phyloP scores from a whole-genome alignment of 1,140 invertebrate species.

The Cyrtorhinus lividipennis region DNA sequence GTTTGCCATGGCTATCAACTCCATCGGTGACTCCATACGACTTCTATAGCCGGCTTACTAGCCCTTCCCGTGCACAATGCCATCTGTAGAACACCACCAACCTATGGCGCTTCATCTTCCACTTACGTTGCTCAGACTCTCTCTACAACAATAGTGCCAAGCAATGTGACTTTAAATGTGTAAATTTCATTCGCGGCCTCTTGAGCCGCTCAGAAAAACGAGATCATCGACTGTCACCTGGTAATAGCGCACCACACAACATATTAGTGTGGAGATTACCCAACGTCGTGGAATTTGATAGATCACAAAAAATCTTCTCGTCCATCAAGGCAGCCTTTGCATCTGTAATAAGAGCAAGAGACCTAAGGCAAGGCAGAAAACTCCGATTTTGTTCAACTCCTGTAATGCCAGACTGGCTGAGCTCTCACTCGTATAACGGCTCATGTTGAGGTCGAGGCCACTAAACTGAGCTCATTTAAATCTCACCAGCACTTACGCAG shows the following conservation, averaged over 20 bases:
- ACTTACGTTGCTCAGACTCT: too few relatives aligned
- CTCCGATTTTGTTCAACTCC: too few relatives aligned
- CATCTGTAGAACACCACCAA: constrained; percentile 43
- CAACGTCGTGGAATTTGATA: not conserved
- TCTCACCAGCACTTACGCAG: too few relatives aligned
- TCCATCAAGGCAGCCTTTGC: too few relatives aligned
- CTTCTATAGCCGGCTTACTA: constrained; percentile 51
- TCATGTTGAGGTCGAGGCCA: too few relatives aligned
- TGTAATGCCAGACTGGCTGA: too few relatives aligned
- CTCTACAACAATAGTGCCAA: too few relatives aligned
- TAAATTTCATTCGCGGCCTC: not conserved
- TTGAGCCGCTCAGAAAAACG: not conserved
- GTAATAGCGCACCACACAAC: not conserved
- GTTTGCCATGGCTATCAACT: constrained; percentile 51
- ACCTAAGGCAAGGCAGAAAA: too few relatives aligned
- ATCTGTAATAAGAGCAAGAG: too few relatives aligned
- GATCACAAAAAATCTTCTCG: too few relatives aligned
- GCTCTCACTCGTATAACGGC: too few relatives aligned
- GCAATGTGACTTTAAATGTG: not conserved
- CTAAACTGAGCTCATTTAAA: too few relatives aligned
- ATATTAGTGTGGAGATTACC: not conserved
- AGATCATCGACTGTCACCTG: not conserved
- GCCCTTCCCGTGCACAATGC: constrained; percentile 61
- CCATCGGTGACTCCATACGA: constrained; percentile 59
- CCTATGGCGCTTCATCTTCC: not conserved